Conservation (phyloP, 1,140 invertebrate genomes). For the Lineus longissimus region DNA sequence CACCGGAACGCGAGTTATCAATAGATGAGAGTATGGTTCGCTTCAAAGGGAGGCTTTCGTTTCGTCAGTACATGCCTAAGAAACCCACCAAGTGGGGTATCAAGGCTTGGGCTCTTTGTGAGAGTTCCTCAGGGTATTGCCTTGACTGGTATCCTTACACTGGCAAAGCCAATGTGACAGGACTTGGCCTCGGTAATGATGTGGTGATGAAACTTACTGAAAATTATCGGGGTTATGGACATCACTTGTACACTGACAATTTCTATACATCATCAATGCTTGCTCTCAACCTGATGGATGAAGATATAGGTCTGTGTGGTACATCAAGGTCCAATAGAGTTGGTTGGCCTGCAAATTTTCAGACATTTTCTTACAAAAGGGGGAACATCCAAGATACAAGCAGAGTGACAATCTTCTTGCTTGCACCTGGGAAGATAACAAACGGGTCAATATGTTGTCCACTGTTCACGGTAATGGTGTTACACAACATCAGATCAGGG, state of each 20-base stretch:
- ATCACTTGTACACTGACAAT: not conserved
- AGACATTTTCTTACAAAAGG: not conserved
- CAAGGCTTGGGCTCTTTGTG: not conserved
- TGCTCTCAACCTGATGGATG: not conserved
- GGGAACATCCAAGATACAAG: not conserved
- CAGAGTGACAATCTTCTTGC: not conserved
- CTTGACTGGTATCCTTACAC: too few species aligned
- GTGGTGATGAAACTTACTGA: not conserved
- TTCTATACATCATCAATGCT: not conserved
- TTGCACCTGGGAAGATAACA: not conserved
- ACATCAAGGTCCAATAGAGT: not conserved
- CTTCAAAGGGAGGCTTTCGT: not conserved
- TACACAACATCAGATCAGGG: not conserved
- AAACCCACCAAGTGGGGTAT: not conserved
- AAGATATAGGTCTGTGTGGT: too few species aligned
- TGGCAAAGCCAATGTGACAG: too few species aligned
- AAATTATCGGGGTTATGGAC: not conserved
- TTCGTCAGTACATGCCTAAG: too few species aligned
- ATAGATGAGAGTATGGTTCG: not conserved
- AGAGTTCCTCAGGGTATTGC: not conserved
- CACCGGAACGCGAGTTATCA: not conserved
- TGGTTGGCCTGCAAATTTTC: not conserved
- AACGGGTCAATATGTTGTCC: too few species aligned
- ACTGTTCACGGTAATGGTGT: not conserved
- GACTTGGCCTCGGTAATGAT: not conserved